phyloP scores from a whole-genome alignment of 2,888 invertebrate species.

The Megamerina dolium region DNA sequence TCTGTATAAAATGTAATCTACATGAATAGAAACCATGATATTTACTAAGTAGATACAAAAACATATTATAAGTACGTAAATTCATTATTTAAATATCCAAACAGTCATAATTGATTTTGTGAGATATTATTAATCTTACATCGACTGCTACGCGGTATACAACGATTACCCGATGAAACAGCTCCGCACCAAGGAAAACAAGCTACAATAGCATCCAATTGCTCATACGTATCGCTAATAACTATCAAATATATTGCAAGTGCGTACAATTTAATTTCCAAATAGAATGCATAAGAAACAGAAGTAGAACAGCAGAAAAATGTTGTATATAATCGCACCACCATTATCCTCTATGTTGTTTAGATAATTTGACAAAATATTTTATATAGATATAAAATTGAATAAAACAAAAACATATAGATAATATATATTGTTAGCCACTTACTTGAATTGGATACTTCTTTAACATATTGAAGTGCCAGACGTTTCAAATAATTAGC shows the following conservation, averaged over 20 bases:
- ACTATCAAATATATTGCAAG: conserved; percentile 31
- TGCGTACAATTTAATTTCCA: conserved; percentile 2
- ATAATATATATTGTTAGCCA: too few species aligned
- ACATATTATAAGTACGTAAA: too few species aligned
- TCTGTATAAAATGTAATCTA: too few species aligned
- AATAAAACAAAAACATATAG: conserved; percentile 6
- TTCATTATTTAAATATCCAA: too few species aligned
- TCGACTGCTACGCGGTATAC: conserved; percentile 58
- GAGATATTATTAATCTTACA: conserved; percentile 56
- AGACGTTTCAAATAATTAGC: conserved; percentile 74
- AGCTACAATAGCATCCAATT: conserved; percentile 68
- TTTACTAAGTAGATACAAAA: too few species aligned
- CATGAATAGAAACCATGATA: too few species aligned
- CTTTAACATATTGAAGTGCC: conserved; percentile 73
- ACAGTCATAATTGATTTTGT: conserved; percentile 11
- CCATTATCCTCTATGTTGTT: too few species aligned
- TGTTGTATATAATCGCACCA: too few species aligned
- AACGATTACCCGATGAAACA: conserved; percentile 56
- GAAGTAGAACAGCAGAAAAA: conserved; percentile 18
- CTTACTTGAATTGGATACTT: conserved; percentile 70
- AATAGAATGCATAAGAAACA: conserved; percentile 9
- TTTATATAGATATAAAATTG: too few species aligned
- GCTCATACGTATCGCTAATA: conserved; percentile 63
- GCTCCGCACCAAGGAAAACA: conserved; percentile 71
- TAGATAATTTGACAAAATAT: too few species aligned